Percentiles rank a stretch among this genome's conserved stretches.
Conservation (phyloP, 2,113 vertebrate genomes). For the Lathamus discolor region DNA sequence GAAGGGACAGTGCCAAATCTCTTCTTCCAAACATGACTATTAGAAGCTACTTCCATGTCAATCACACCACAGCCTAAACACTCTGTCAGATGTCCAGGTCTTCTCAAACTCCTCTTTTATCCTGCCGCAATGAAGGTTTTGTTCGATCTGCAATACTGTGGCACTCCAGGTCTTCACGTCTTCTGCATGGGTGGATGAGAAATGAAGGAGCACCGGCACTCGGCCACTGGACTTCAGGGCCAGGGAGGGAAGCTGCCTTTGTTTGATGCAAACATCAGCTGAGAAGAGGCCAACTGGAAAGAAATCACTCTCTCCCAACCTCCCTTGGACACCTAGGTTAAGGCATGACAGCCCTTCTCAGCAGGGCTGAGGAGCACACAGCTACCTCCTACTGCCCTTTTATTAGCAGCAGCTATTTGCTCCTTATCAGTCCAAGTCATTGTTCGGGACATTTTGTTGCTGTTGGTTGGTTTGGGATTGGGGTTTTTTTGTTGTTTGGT, state of each 20-base stretch:
- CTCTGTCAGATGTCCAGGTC: neutral
- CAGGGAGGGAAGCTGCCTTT: neutral
- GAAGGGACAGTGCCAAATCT: neutral
- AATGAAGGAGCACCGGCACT: neutral
- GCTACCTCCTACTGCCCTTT: neutral
- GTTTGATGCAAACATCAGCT: neutral
- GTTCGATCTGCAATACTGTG: accelerated
- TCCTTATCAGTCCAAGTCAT: neutral
- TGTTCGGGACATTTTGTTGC: neutral
- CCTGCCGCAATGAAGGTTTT: neutral
- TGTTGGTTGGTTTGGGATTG: neutral
- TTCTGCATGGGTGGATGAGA: neutral
- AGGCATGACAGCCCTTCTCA: neutral
- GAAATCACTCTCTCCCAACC: neutral
- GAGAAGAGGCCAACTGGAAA: neutral
- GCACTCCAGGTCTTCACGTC: neutral
- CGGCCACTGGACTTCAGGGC: accelerated
- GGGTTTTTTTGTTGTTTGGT: accelerated
- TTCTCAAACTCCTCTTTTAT: neutral
- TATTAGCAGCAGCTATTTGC: neutral
- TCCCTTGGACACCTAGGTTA: neutral
- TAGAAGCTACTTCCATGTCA: neutral
- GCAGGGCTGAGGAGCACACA: neutral
- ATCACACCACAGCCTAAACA: neutral
- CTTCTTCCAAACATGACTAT: neutral